Conservation (phyloP, 2,113 vertebrate species). For the Pseudolaguvia tuberculata region DNA sequence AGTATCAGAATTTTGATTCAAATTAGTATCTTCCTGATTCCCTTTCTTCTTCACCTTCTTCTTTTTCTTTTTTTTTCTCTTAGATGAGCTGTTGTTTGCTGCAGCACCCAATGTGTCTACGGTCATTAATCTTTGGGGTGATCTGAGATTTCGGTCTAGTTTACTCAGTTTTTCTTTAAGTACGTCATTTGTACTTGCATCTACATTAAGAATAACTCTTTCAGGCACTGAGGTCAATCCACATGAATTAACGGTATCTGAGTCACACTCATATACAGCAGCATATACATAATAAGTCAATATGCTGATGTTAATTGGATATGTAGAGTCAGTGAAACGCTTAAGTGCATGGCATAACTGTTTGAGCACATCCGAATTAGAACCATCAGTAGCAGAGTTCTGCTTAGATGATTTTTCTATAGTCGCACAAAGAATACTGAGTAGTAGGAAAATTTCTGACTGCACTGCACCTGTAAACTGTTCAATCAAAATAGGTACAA, state of each 20-base stretch:
- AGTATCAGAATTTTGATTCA: neutral
- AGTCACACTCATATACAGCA: constrained; percentile 18
- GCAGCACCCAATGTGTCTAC: constrained; percentile 9
- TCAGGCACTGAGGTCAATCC: constrained; percentile 55
- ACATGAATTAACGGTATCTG: constrained; percentile 15
- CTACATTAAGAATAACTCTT: constrained; percentile 39
- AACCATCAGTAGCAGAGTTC: constrained; percentile 23
- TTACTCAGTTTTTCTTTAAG: constrained; percentile 50
- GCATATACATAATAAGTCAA: constrained; percentile 38
- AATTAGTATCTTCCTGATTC: too few relatives aligned
- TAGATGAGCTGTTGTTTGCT: neutral
- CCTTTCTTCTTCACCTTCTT: too few relatives aligned
- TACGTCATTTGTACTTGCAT: constrained; percentile 39
- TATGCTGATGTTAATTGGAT: neutral
- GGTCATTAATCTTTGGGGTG: neutral
- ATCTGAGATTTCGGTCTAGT: constrained; percentile 34
- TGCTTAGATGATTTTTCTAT: constrained; percentile 52
- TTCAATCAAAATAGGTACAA: constrained; percentile 40
- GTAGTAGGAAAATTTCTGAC: rapidly evolving
- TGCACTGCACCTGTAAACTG: neutral
- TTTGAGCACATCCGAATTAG: constrained; percentile 20
- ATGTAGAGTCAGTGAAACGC: constrained; percentile 3
- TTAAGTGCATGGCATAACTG: constrained; percentile 45
- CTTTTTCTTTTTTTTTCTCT: constrained; percentile 44
- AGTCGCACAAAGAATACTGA: constrained; percentile 47